phyloP scores from a whole-genome alignment of 2,113 vertebrate genomes.

The Calidris pygmaea region DNA sequence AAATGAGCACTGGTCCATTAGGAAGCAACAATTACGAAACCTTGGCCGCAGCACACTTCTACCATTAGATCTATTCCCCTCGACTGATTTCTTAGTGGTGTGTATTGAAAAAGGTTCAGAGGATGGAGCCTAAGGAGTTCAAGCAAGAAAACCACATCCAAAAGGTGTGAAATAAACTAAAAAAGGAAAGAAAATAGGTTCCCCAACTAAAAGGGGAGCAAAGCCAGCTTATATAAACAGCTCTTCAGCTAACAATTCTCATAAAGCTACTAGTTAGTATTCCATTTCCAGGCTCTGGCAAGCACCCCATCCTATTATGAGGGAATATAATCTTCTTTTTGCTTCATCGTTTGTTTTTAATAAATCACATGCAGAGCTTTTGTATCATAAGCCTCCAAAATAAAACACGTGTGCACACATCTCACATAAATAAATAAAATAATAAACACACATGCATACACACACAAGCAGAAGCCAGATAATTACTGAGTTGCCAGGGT shows the following conservation, averaged over 20 bases:
- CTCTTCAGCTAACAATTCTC: neutral
- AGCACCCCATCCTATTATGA: neutral
- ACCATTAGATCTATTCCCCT: neutral
- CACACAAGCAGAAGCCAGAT: slow-evolving; percentile 3
- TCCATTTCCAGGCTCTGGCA: neutral
- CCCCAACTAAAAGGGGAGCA: accelerated
- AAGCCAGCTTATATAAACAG: neutral
- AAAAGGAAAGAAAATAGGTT: neutral
- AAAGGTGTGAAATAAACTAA: neutral
- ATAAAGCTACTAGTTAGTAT: neutral
- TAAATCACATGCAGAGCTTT: slow-evolving; percentile 25
- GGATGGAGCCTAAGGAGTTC: neutral
- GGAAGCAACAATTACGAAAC: neutral
- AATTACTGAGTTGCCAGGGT: neutral
- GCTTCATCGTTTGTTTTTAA: neutral
- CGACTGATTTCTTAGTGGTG: neutral
- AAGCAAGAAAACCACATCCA: neutral
- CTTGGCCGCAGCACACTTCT: accelerated
- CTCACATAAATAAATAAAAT: slow-evolving; percentile 45
- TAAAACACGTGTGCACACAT: neutral
- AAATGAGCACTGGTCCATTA: neutral
- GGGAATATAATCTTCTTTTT: slow-evolving; percentile 24
- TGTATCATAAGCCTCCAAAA: slow-evolving; percentile 21
- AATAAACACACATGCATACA: neutral
- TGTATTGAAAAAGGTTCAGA: neutral